A percentile compares a stretch with the other conserved stretches of the same genome.
Conservation (phyloP, 1,140 invertebrate species). For the Hormaphis cornu region DNA sequence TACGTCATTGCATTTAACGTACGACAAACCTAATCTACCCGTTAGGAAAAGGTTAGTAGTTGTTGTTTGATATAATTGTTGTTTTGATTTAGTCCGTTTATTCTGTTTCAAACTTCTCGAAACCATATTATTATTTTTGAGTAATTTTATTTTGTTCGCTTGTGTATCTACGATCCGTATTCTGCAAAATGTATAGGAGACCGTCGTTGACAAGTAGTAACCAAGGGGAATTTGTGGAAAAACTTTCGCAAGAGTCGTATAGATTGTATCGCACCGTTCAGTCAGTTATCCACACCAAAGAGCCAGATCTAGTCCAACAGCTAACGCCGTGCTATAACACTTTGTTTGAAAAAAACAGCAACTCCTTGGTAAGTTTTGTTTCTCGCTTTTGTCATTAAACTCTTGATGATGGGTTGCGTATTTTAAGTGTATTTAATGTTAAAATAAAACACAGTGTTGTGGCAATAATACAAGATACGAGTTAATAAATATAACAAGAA, state of each 20-base stretch:
- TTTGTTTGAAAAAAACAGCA: constrained; percentile 12
- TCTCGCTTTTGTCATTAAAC: too few species aligned
- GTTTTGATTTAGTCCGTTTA: too few species aligned
- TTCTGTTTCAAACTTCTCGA: too few species aligned
- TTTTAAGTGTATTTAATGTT: too few species aligned
- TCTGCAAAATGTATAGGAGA: constrained; percentile 37
- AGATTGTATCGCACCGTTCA: constrained; percentile 55
- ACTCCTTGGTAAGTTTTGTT: background rate
- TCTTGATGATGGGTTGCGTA: too few species aligned
- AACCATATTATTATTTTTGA: background rate
- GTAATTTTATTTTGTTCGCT: too few species aligned
- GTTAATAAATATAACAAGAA: too few species aligned
- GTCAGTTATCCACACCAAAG: constrained; percentile 53
- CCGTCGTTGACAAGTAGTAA: constrained; percentile 37
- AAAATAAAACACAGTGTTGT: too few species aligned
- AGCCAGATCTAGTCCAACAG: constrained; percentile 50
- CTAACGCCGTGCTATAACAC: constrained; percentile 37
- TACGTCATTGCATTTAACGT: constrained; percentile 51
- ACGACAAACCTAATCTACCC: constrained; percentile 37
- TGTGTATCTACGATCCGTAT: too few species aligned
- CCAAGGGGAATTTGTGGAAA: constrained; percentile 50
- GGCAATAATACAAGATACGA: too few species aligned
- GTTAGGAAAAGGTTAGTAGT: constrained; percentile 9
- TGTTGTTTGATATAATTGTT: too few species aligned
- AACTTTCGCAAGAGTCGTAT: constrained; percentile 58